Evolutionary conservation across 2,797 vertebrate genomes (phyloP).

Genomic region (Acrossocheilus fasciatus): DNA sequence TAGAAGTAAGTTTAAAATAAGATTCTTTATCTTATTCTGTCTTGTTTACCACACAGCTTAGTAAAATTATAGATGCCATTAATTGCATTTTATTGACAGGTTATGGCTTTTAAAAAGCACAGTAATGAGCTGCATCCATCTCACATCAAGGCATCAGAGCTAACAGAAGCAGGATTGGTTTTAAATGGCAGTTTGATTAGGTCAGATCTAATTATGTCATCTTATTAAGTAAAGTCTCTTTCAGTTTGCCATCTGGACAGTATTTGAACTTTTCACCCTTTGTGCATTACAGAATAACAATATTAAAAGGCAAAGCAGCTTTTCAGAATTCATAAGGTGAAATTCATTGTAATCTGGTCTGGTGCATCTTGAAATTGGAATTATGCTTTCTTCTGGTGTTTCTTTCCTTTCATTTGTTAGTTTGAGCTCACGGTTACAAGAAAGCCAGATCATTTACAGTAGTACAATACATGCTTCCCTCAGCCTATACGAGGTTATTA

Average conservation of each 20-base stretch:
- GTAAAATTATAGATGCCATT: conserved; percentile 23
- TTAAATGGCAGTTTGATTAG: conserved; percentile 73
- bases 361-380: neutral
- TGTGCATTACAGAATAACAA: conserved; percentile 16
- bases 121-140: conserved; percentile 44
- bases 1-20: neutral
- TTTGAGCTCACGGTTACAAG: neutral
- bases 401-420: neutral
- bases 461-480: neutral
- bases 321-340: neutral
- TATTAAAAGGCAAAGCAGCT: neutral
- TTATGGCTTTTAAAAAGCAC: conserved; percentile 56
- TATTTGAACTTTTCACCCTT: conserved; percentile 38
- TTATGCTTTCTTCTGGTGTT: neutral
- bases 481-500: neutral
- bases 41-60: neutral
- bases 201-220: conserved; percentile 64
- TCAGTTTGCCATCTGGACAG: conserved; percentile 56
- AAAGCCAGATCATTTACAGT: neutral
- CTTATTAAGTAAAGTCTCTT: conserved; percentile 51
- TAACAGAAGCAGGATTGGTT: conserved; percentile 64
- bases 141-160: conserved; percentile 65
- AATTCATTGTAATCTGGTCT: neutral
- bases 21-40: neutral
- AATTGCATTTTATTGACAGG: conserved; percentile 21